These are phyloP conservation scores for Anarrhichthys ocellatus DNA, from an alignment of 2,113 vertebrate species.

Conservation along the genomic window DNA sequence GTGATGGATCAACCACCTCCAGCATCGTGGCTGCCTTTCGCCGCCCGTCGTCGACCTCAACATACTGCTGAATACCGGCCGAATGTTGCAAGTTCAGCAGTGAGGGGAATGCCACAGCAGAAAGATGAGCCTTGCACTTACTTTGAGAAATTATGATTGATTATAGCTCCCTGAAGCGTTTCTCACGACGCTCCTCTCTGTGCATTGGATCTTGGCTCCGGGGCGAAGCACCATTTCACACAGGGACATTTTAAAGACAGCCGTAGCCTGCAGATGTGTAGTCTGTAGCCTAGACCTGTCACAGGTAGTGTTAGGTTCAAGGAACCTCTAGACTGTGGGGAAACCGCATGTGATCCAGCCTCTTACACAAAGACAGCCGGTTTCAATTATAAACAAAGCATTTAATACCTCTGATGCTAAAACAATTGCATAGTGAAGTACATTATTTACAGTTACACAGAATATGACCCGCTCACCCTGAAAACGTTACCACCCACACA, in stretches of 20 bases:
- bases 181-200: constrained; percentile 10
- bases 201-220: constrained; percentile 40
- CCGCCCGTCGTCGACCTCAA: constrained; percentile 12
- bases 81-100: constrained; percentile 40
- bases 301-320: constrained; percentile 8
- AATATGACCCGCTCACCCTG: too few relatives aligned
- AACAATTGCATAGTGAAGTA: too few relatives aligned
- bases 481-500: too few relatives aligned
- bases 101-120: constrained; percentile 25
- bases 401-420: too few relatives aligned
- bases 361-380: too few relatives aligned
- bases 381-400: too few relatives aligned
- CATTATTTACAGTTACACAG: too few relatives aligned
- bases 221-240: constrained; percentile 39
- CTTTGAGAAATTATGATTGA: constrained; percentile 68
- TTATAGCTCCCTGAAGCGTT: constrained; percentile 46
- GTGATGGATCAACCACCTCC: constrained; percentile 11
- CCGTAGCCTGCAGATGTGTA: constrained; percentile 37
- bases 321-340: too few relatives aligned
- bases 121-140: constrained; percentile 51
- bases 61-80: constrained; percentile 35
- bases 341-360: too few relatives aligned
- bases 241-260: constrained; percentile 39
- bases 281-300: constrained; percentile 31
- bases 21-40: neutral